Conservation (phyloP, 1,140 invertebrate species). For the Drosophila malerkotliana region DNA sequence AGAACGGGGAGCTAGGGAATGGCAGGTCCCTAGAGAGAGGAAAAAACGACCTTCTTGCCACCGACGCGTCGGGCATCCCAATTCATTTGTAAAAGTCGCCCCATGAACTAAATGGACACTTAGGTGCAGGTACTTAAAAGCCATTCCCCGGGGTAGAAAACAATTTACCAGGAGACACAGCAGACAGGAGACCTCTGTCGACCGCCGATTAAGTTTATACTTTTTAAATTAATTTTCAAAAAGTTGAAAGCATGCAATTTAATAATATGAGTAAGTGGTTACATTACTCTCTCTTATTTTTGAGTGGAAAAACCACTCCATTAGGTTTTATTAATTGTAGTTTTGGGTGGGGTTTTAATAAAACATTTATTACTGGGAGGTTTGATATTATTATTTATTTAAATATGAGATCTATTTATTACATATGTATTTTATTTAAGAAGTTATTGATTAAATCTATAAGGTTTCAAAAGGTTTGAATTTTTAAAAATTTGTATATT, state of each 20-base stretch:
- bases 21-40: neutral
- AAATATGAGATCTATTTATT: too few relatives aligned
- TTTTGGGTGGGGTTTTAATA: neutral
- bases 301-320: neutral
- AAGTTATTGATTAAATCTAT: too few relatives aligned
- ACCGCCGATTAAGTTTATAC: constrained; percentile 19
- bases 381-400: too few relatives aligned
- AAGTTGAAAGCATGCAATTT: constrained; percentile 10
- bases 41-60: constrained; percentile 1
- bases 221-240: constrained; percentile 20
- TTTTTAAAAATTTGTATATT: too few relatives aligned
- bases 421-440: too few relatives aligned
- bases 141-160: neutral
- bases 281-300: neutral
- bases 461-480: too few relatives aligned
- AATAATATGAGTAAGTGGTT: constrained; percentile 1
- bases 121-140: constrained; percentile 43
- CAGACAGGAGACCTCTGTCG: neutral
- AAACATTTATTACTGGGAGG: too few relatives aligned
- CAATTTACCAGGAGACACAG: neutral
- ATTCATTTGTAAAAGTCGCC: constrained; percentile 41
- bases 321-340: neutral
- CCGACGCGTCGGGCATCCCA: constrained; percentile 11
- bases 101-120: constrained; percentile 41
- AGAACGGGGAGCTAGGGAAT: neutral